These are phyloP conservation scores for Solen grandis DNA, from an alignment of 1,140 invertebrate genomes.

Conservation along the genomic window DNA sequence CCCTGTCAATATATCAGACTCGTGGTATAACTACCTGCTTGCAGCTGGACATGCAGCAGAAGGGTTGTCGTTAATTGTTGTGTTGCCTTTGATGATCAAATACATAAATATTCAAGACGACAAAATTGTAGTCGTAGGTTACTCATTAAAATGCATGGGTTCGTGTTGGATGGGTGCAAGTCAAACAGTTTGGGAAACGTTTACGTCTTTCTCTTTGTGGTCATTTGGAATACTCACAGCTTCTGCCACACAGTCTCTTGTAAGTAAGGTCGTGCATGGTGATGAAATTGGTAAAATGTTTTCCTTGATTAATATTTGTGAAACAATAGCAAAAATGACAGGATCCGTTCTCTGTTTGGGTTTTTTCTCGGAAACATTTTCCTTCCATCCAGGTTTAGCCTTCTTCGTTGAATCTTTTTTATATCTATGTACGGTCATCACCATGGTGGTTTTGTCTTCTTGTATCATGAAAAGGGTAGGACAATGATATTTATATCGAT, in stretches of 20 bases:
- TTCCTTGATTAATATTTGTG: constrained; percentile 71
- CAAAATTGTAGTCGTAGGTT: constrained; percentile 71
- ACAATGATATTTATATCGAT: constrained; percentile 75
- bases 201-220: constrained; percentile 71
- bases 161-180: constrained; percentile 73
- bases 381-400: too few relatives aligned
- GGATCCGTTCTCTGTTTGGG: constrained; percentile 77
- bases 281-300: constrained; percentile 76
- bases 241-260: constrained; percentile 74
- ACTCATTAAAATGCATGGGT: constrained; percentile 74
- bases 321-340: too few relatives aligned
- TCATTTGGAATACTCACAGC: constrained; percentile 66
- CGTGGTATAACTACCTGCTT: too few relatives aligned
- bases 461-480: too few relatives aligned
- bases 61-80: too few relatives aligned
- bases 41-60: too few relatives aligned
- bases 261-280: constrained; percentile 75
- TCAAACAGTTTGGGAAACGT: constrained; percentile 77
- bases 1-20: too few relatives aligned
- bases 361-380: too few relatives aligned
- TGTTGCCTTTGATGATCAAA: constrained; percentile 75
- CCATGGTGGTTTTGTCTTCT: too few relatives aligned
- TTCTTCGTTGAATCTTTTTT: too few relatives aligned
- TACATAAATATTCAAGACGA: constrained; percentile 68
- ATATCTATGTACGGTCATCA: too few relatives aligned